Evolutionary conservation across 2,797 vertebrate species (phyloP).

Genomic region (Simalia tracyae): DNA sequence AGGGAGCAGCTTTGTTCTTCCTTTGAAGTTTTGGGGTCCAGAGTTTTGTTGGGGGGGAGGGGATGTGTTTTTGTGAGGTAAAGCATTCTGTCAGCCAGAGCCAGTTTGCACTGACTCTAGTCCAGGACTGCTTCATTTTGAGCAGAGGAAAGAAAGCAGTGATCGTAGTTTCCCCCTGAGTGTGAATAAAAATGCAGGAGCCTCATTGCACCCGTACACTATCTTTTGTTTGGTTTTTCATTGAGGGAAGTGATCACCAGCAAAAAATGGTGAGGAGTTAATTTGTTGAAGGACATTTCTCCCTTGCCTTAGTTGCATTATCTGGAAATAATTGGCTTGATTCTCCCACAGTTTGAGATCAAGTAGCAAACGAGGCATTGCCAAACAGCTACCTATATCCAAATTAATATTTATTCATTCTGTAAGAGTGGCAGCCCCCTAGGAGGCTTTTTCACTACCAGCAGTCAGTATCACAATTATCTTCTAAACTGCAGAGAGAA

Average conservation of each 20-base stretch:
- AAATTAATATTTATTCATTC: constrained; percentile 46
- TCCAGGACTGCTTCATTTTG: constrained; percentile 24
- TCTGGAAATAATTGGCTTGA: constrained; percentile 30
- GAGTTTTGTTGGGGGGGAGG: constrained; percentile 13
- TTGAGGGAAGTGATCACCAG: constrained; percentile 37
- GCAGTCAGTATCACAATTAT: constrained; percentile 33
- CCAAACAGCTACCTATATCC: constrained; percentile 16
- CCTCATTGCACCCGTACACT: neutral
- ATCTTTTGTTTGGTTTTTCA: constrained; percentile 34
- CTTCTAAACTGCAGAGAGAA: constrained; percentile 43
- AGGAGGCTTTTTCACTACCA: constrained; percentile 36
- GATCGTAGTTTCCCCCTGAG: constrained; percentile 1
- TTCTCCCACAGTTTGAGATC: constrained; percentile 40
- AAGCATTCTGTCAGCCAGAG: neutral
- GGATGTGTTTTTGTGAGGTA: neutral
- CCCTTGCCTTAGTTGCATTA: constrained; percentile 18
- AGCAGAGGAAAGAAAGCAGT: constrained; percentile 29
- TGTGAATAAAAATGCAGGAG: constrained; percentile 36
- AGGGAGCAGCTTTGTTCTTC: constrained; percentile 58
- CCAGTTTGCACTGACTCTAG: constrained; percentile 38
- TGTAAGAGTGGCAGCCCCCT: constrained; percentile 30
- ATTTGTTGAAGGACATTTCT: constrained; percentile 17
- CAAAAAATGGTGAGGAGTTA: constrained; percentile 24
- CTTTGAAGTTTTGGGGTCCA: constrained; percentile 43
- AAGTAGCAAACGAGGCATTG: constrained; percentile 42